phyloP scores from a whole-genome alignment of 2,797 vertebrate genomes.

The Todus mexicanus region DNA sequence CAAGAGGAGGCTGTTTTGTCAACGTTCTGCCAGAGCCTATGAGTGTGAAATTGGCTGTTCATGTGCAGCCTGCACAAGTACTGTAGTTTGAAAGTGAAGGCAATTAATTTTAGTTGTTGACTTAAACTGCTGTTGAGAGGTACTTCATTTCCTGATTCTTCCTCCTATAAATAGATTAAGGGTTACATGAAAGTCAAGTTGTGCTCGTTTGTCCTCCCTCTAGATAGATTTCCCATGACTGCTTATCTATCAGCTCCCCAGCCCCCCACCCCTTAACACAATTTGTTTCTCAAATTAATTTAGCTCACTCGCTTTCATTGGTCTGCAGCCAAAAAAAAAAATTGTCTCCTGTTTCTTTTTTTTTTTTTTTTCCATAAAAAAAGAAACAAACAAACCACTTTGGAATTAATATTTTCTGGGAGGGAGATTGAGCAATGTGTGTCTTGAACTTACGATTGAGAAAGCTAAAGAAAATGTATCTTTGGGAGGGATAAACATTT shows the following conservation, averaged over 20 bases:
- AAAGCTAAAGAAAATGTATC: background rate
- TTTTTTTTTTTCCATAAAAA: background rate
- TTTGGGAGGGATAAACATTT: background rate
- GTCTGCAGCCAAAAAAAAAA: slow-evolving; percentile 14
- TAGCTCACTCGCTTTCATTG: background rate
- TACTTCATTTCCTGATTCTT: slow-evolving; percentile 70
- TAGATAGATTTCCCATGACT: slow-evolving; percentile 63
- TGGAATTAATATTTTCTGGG: background rate
- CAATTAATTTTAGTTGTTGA: slow-evolving; percentile 75
- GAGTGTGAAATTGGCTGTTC: slow-evolving; percentile 55
- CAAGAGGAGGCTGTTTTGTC: slow-evolving; percentile 3
- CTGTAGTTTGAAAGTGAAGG: slow-evolving; percentile 63
- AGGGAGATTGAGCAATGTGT: background rate
- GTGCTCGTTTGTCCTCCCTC: slow-evolving; percentile 58
- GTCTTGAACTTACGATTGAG: background rate
- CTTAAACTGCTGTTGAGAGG: slow-evolving; percentile 73
- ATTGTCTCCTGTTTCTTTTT: background rate
- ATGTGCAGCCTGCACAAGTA: slow-evolving; percentile 31
- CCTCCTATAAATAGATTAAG: slow-evolving; percentile 71
- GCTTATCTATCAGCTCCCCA: slow-evolving; percentile 60
- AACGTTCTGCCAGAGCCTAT: slow-evolving; percentile 27
- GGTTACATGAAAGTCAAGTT: slow-evolving; percentile 68
- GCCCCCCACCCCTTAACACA: slow-evolving; percentile 23
- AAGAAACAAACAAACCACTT: background rate
- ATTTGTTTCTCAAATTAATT: slow-evolving; percentile 67